phyloP scores from a whole-genome alignment of 1,140 invertebrate genomes.

The Ostrea edulis region DNA sequence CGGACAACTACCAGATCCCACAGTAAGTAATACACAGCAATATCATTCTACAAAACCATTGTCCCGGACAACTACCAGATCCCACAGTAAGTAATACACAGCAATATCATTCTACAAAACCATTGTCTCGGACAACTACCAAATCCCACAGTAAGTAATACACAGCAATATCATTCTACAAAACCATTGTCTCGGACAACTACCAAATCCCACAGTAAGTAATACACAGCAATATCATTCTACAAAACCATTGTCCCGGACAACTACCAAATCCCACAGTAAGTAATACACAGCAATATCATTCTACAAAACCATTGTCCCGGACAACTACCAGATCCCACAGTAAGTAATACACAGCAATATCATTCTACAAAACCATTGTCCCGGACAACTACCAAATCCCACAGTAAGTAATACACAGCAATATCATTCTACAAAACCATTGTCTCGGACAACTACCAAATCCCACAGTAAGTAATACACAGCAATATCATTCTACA shows the following conservation, averaged over 20 bases:
- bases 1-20: slow-evolving; percentile 87
- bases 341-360: slow-evolving; percentile 76
- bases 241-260: slow-evolving; percentile 87
- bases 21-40: slow-evolving; percentile 76
- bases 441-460: slow-evolving; percentile 87
- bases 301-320: slow-evolving; percentile 84
- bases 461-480: slow-evolving; percentile 82
- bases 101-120: slow-evolving; percentile 80
- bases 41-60: slow-evolving; percentile 82
- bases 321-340: slow-evolving; percentile 87
- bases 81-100: slow-evolving; percentile 81
- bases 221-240: slow-evolving; percentile 63
- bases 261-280: slow-evolving; percentile 85
- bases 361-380: slow-evolving; percentile 82
- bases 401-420: slow-evolving; percentile 83
- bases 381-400: slow-evolving; percentile 87
- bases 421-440: slow-evolving; percentile 88
- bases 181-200: slow-evolving; percentile 88
- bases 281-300: slow-evolving; percentile 70
- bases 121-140: slow-evolving; percentile 87
- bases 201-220: slow-evolving; percentile 84
- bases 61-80: slow-evolving; percentile 87
- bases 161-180: slow-evolving; percentile 65
- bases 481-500: slow-evolving; percentile 84
- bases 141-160: slow-evolving; percentile 83